These are phyloP conservation scores for Rhabdomys dilectus DNA, from an alignment of 2,113 vertebrate species.

Conservation along the genomic window DNA sequence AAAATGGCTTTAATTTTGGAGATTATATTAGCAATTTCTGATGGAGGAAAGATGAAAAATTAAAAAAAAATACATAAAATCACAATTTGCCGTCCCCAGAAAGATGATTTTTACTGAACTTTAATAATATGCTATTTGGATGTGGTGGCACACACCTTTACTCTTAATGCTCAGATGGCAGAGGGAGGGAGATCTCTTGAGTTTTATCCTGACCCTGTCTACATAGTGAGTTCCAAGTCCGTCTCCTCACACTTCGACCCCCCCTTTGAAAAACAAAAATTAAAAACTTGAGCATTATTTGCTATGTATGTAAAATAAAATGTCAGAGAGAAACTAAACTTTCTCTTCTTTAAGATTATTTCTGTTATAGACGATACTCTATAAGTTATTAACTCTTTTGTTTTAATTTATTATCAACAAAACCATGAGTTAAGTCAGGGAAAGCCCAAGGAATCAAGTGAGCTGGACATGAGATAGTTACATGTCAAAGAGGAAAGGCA, in stretches of 20 bases:
- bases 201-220: not conserved
- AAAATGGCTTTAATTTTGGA: constrained; percentile 30
- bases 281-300: not conserved
- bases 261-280: not conserved
- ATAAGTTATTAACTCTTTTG: not conserved
- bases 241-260: rapidly evolving
- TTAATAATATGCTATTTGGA: not conserved
- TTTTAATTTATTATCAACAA: constrained; percentile 10
- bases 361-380: constrained; percentile 10
- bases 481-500: not conserved
- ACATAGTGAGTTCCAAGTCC: not conserved
- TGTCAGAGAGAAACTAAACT: not conserved
- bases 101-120: not conserved
- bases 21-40: not conserved
- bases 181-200: not conserved
- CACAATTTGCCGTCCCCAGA: not conserved
- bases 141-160: not conserved
- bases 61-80: too few relatives aligned
- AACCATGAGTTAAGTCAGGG: not conserved
- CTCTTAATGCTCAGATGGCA: not conserved
- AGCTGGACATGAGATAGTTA: not conserved
- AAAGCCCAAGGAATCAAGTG: not conserved
- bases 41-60: not conserved
- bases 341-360: not conserved
- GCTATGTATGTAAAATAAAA: constrained; percentile 5